phyloP scores from a whole-genome alignment of 2,113 vertebrate genomes.

The Cavia aperea region DNA sequence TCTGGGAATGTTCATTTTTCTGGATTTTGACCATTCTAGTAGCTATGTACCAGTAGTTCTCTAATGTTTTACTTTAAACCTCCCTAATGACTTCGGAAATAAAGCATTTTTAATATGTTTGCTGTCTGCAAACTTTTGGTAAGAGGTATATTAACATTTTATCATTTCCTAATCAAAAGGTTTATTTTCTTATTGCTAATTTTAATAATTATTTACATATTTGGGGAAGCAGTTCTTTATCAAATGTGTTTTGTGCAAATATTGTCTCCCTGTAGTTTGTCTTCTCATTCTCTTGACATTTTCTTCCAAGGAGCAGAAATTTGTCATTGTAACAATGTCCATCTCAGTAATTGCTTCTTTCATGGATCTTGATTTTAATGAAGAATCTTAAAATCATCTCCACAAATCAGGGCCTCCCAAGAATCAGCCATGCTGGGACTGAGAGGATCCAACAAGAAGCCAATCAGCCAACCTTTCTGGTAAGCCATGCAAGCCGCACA shows the following conservation, averaged over 20 bases:
- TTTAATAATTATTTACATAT: neutral
- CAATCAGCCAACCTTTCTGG: too few relatives aligned
- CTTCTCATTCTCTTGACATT: neutral
- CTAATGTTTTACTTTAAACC: neutral
- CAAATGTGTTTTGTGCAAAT: neutral
- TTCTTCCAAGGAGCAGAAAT: neutral
- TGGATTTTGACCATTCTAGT: neutral
- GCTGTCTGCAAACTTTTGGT: too few relatives aligned
- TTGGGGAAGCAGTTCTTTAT: neutral
- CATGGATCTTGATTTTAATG: neutral
- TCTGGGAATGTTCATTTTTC: neutral
- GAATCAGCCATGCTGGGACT: too few relatives aligned
- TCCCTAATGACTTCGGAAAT: neutral
- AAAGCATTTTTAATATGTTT: neutral
- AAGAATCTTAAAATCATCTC: too few relatives aligned
- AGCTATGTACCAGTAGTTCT: neutral
- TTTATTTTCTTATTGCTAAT: neutral
- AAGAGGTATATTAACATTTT: neutral
- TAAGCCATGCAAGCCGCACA: too few relatives aligned
- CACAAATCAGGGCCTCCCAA: too few relatives aligned
- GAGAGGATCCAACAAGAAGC: too few relatives aligned
- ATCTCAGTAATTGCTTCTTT: neutral
- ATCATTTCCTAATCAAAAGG: neutral
- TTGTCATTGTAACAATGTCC: neutral
- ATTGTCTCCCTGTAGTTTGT: neutral